These are phyloP conservation scores for Drosophila arawakana DNA, from an alignment of 1,140 invertebrate species.

Conservation along the genomic window DNA sequence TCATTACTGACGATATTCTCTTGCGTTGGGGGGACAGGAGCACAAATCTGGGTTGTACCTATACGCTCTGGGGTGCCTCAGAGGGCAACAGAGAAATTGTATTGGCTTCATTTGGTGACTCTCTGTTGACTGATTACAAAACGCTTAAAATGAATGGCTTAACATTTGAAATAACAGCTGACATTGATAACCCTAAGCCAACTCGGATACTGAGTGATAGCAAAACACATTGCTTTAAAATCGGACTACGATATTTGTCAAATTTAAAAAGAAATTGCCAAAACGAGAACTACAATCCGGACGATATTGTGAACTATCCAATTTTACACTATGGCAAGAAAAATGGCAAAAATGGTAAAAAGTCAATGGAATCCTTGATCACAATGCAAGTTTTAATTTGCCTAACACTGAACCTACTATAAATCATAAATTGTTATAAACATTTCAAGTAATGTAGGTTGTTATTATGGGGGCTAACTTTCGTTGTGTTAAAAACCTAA, in stretches of 20 bases:
- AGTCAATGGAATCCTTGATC: neutral
- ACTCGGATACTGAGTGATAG: neutral
- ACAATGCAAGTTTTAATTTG: neutral
- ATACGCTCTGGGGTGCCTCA: neutral
- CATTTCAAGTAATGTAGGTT: neutral
- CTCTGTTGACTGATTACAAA: neutral
- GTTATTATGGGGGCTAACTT: neutral
- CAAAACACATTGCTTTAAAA: neutral
- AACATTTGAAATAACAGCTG: neutral
- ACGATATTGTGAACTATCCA: neutral
- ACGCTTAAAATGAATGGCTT: neutral
- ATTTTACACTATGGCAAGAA: neutral
- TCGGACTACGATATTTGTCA: neutral
- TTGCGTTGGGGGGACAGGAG: neutral
- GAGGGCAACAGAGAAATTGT: neutral
- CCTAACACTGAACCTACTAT: neutral
- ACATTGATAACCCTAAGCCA: neutral
- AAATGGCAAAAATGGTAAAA: neutral
- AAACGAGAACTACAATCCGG: neutral
- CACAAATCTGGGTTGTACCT: neutral
- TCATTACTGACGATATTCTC: neutral
- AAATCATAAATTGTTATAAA: neutral
- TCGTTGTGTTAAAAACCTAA: too few relatives aligned
- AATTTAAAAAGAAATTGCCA: neutral
- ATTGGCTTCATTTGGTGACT: neutral